A percentile compares a stretch with the other conserved stretches of the same genome.
Conservation (phyloP, 2,888 invertebrate genomes). For the Volucella zonaria region DNA sequence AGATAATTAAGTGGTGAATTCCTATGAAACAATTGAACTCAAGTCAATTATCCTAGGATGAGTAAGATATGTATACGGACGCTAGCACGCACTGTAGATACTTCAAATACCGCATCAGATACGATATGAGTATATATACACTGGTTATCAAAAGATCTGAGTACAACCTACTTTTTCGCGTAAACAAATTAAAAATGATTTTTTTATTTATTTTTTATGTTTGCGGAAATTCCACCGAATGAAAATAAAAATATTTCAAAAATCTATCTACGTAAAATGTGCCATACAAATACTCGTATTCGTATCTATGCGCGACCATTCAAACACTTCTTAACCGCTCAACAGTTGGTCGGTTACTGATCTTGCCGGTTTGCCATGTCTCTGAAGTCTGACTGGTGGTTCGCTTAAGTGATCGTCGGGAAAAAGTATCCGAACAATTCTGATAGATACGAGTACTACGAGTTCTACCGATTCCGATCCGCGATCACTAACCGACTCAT, state of each 20-base stretch:
- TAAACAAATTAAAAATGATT: slow-evolving; percentile 47
- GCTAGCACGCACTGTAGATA: not conserved
- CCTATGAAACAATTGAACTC: slow-evolving; percentile 62
- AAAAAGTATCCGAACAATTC: slow-evolving; percentile 41
- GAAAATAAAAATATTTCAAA: slow-evolving; percentile 1
- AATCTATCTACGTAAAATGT: slow-evolving; percentile 7
- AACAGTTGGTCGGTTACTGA: slow-evolving; percentile 73
- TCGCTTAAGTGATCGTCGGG: slow-evolving; percentile 27
- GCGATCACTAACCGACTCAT: not conserved
- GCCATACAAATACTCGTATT: not conserved
- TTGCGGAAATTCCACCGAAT: slow-evolving; percentile 66
- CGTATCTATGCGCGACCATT: not conserved
- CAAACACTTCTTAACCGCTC: slow-evolving; percentile 59
- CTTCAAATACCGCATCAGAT: not conserved
- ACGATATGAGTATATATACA: not conserved
- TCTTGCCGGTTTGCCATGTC: slow-evolving; percentile 44
- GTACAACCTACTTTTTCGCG: slow-evolving; percentile 43
- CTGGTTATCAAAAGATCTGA: slow-evolving; percentile 4
- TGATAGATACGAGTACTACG: slow-evolving; percentile 9
- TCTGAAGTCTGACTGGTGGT: slow-evolving; percentile 33
- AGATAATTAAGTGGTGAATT: slow-evolving; percentile 40
- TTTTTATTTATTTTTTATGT: slow-evolving; percentile 5
- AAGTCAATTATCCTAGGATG: slow-evolving; percentile 67
- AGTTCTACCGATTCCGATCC: not conserved
- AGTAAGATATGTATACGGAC: slow-evolving; percentile 34